These are phyloP conservation scores for Rhinophrynus dorsalis DNA, from an alignment of 2,797 vertebrate species.

Conservation along the genomic window DNA sequence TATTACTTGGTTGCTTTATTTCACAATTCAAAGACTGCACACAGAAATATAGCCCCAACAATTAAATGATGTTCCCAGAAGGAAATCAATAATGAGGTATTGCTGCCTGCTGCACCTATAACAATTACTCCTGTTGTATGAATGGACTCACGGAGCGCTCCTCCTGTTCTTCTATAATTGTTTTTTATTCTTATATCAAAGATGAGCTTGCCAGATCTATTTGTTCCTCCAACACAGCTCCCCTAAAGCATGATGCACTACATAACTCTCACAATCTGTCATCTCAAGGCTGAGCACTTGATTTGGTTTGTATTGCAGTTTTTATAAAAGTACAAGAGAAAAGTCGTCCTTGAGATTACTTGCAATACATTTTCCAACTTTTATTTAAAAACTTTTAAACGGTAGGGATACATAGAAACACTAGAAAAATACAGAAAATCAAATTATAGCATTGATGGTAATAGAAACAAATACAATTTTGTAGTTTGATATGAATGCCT, in stretches of 20 bases:
- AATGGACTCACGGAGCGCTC: constrained; percentile 25
- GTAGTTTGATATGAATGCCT: no score
- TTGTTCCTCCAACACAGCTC: constrained; percentile 20
- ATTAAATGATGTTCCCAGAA: constrained; percentile 40
- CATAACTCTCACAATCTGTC: constrained; percentile 22
- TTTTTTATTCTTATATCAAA: constrained; percentile 42
- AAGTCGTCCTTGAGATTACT: constrained; percentile 15
- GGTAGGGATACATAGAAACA: no score
- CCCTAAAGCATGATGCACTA: constrained; percentile 13
- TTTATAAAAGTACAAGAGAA: constrained; percentile 18
- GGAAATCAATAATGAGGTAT: constrained; percentile 45
- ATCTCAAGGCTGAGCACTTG: constrained; percentile 27
- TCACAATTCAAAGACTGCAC: constrained; percentile 19
- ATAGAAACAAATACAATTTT: no score
- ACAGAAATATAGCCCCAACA: constrained; percentile 36
- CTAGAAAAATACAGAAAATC: background rate
- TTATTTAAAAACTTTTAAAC: background rate
- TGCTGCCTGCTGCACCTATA: constrained; percentile 39
- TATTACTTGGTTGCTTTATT: constrained; percentile 21
- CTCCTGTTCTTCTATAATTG: constrained; percentile 43
- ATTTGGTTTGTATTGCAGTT: background rate
- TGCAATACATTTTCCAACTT: background rate
- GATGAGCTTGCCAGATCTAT: constrained; percentile 34
- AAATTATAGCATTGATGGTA: no score
- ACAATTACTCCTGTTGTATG: constrained; percentile 43